Evolutionary conservation across 30 jellyfish, hydroid and myxozoan genomes (phyloP).

Genomic region (Chrysaora quinquecirrha): DNA sequence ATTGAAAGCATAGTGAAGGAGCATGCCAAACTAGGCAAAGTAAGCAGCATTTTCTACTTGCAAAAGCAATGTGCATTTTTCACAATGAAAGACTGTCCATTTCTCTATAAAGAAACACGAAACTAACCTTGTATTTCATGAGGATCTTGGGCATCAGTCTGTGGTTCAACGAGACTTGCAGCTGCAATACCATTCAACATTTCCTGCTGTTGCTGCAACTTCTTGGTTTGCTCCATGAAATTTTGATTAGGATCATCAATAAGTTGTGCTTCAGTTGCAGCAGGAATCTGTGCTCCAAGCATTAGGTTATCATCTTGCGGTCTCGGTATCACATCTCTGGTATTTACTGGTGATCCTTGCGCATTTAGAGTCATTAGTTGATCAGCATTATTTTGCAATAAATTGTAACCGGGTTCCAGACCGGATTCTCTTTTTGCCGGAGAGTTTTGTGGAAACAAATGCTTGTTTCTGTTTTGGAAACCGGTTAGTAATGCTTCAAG

Average conservation of each 20-base stretch:
- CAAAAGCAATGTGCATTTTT: no score
- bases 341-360: background rate
- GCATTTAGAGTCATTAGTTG: conserved; percentile 26
- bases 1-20: no score
- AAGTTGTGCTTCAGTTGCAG: background rate
- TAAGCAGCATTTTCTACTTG: no score
- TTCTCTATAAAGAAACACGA: no score
- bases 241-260: conserved; percentile 22
- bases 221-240: background rate
- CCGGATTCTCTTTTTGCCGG: conserved; percentile 70
- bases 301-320: conserved; percentile 41
- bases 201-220: conserved; percentile 29
- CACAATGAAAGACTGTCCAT: no score
- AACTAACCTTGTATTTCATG: background rate
- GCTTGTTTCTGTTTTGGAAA: conserved; percentile 49
- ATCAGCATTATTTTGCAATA: conserved; percentile 6
- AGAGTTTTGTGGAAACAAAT: conserved; percentile 35
- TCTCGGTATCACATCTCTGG: conserved; percentile 48
- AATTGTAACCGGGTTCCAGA: conserved; percentile 43
- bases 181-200: conserved; percentile 28
- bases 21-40: no score
- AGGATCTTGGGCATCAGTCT: background rate
- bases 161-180: conserved; percentile 41
- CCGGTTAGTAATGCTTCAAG: conserved; percentile 70
- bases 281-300: conserved; percentile 38